phyloP scores from a whole-genome alignment of 2,888 invertebrate genomes.

The Exephanes ischioxanthus region DNA sequence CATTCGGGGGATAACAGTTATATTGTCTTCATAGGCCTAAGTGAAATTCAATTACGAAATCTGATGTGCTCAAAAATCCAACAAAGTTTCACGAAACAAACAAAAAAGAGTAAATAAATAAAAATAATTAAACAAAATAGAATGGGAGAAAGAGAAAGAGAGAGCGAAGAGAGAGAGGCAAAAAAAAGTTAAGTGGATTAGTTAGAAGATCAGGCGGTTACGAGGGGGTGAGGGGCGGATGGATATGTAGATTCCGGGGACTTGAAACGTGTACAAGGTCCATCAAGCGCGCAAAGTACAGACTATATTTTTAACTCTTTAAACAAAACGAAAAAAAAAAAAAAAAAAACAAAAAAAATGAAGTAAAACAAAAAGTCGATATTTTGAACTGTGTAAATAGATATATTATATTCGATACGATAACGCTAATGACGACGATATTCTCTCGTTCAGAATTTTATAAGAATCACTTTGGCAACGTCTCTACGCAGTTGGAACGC shows the following conservation, averaged over 20 bases:
- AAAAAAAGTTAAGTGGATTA: constrained; percentile 41
- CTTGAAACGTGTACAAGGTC: constrained; percentile 76
- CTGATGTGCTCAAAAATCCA: constrained; percentile 81
- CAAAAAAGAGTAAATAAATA: constrained; percentile 60
- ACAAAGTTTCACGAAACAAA: constrained; percentile 76
- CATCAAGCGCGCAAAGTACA: constrained; percentile 83
- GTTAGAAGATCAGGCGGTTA: constrained; percentile 34
- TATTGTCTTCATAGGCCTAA: constrained; percentile 73
- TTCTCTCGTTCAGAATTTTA: constrained; percentile 81
- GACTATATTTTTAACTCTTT: constrained; percentile 85
- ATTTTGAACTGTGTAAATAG: constrained; percentile 83
- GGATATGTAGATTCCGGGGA: constrained; percentile 72
- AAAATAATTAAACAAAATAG: constrained; percentile 30
- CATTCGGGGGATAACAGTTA: constrained; percentile 54
- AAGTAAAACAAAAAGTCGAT: constrained; percentile 68
- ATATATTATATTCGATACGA: constrained; percentile 80
- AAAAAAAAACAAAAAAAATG: constrained; percentile 45
- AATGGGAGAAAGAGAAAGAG: constrained; percentile 64
- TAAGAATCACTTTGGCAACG: constrained; percentile 58
- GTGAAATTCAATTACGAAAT: constrained; percentile 81
- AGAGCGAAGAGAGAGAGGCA: constrained; percentile 50
- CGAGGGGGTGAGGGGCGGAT: constrained; percentile 22
- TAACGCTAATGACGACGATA: constrained; percentile 80
- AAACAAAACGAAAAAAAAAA: constrained; percentile 74
- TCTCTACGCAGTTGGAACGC: constrained; percentile 51